Percentiles rank a stretch among this genome's conserved stretches.
Evolutionary conservation across 2,797 vertebrate species (phyloP).

Genomic region (Pseudomugil gertrudae): DNA sequence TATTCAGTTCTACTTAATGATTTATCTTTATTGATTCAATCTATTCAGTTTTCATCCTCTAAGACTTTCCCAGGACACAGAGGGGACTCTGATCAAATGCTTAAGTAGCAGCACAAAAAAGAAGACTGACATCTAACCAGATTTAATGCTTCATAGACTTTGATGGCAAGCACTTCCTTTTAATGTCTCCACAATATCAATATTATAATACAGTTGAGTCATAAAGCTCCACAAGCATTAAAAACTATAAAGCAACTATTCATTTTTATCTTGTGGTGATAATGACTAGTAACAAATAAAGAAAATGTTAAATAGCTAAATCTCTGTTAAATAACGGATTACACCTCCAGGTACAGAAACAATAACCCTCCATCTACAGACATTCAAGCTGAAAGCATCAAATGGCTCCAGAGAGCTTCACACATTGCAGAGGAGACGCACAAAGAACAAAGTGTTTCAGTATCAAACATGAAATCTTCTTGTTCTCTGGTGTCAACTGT

Average conservation of each 20-base stretch:
- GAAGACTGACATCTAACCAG: slow-evolving; percentile 45
- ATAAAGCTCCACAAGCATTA: slow-evolving; percentile 6
- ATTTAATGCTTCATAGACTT: slow-evolving; percentile 31
- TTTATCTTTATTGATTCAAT: background rate
- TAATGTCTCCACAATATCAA: slow-evolving; percentile 36
- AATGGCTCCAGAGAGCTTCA: slow-evolving; percentile 43
- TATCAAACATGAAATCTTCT: slow-evolving; percentile 46
- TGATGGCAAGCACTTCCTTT: slow-evolving; percentile 24
- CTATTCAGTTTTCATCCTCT: slow-evolving; percentile 5
- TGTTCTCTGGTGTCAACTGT: slow-evolving; percentile 20
- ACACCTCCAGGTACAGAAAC: slow-evolving; percentile 43
- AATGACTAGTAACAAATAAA: slow-evolving; percentile 21
- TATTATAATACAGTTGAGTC: slow-evolving; percentile 18
- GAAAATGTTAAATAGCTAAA: slow-evolving; percentile 34
- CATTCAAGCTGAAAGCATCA: slow-evolving; percentile 36
- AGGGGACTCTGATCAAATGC: slow-evolving; percentile 16
- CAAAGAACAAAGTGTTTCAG: slow-evolving; percentile 46
- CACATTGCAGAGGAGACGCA: slow-evolving; percentile 16
- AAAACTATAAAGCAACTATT: slow-evolving; percentile 4
- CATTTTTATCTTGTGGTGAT: slow-evolving; percentile 10
- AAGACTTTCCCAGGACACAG: slow-evolving; percentile 27
- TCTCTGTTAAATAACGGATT: slow-evolving; percentile 52
- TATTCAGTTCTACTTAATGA: slow-evolving; percentile 1
- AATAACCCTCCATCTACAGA: slow-evolving; percentile 32
- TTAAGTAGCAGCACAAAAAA: slow-evolving; percentile 23